These are phyloP conservation scores for Chrysemys picta DNA, from an alignment of 2,113 vertebrate genomes.

Conservation along the genomic window DNA sequence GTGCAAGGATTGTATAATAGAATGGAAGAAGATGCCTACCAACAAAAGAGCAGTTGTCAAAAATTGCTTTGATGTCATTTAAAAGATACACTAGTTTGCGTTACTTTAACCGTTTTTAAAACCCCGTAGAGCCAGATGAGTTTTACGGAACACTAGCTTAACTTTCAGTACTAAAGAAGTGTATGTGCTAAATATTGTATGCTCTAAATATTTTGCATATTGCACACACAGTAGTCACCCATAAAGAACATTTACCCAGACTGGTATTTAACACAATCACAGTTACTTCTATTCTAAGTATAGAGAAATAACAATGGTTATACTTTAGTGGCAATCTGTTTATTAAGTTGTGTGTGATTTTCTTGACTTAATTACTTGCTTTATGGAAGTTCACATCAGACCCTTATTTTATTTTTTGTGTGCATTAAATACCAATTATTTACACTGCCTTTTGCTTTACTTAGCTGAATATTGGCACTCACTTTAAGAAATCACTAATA, in stretches of 20 bases:
- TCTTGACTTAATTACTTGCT: conserved; percentile 48
- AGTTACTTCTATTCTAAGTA: conserved; percentile 17
- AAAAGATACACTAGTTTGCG: background rate
- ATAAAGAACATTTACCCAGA: conserved; percentile 44
- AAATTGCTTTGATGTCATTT: conserved; percentile 15
- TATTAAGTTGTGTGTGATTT: conserved; percentile 57
- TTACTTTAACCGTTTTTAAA: conserved; percentile 26
- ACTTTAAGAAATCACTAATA: conserved; percentile 40
- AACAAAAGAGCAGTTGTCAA: background rate
- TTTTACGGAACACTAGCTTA: conserved; percentile 23
- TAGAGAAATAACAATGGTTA: conserved; percentile 40
- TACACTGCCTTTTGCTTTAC: conserved; percentile 39
- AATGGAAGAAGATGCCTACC: background rate
- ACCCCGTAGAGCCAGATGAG: background rate
- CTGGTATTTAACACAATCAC: conserved; percentile 27
- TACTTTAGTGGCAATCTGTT: conserved; percentile 63
- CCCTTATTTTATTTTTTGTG: background rate
- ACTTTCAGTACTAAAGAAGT: background rate
- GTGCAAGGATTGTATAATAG: background rate
- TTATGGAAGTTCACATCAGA: conserved; percentile 46
- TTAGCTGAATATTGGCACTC: conserved; percentile 26
- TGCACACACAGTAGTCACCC: conserved; percentile 39
- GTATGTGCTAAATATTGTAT: conserved; percentile 10
- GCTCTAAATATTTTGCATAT: background rate
- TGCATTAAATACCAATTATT: conserved; percentile 30